Evolutionary conservation across 2,797 vertebrate species (phyloP).

Genomic region (Gymnoscopelus microlampas): DNA sequence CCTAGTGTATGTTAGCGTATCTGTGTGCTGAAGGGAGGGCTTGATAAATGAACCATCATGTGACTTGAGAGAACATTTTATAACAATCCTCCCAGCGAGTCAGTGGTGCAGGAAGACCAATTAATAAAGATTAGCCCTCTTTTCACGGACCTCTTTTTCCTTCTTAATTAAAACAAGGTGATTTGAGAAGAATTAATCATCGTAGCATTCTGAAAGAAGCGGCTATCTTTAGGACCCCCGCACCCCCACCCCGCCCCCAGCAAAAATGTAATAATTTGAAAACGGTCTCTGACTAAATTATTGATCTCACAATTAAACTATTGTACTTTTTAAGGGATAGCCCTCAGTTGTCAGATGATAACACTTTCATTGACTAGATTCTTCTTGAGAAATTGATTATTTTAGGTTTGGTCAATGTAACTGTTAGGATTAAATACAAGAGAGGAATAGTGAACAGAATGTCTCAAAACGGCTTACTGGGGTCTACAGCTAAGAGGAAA

Average conservation of each 20-base stretch:
- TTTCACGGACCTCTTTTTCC: slow-evolving; percentile 52
- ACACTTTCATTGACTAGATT: too few relatives aligned
- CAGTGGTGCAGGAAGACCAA: slow-evolving; percentile 63
- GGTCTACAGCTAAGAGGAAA: slow-evolving; percentile 4
- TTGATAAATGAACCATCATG: slow-evolving; percentile 69
- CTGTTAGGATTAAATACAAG: neutral
- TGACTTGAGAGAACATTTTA: slow-evolving; percentile 65
- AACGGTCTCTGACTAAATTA: too few relatives aligned
- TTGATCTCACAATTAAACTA: too few relatives aligned
- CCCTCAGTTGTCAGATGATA: too few relatives aligned
- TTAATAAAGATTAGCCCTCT: slow-evolving; percentile 75
- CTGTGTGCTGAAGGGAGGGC: slow-evolving; percentile 40
- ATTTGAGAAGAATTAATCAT: slow-evolving; percentile 55
- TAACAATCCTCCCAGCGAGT: slow-evolving; percentile 63
- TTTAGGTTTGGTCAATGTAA: too few relatives aligned
- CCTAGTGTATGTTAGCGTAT: neutral
- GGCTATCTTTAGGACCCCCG: neutral
- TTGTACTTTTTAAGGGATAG: too few relatives aligned
- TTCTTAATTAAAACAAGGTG: slow-evolving; percentile 74
- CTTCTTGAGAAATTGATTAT: too few relatives aligned
- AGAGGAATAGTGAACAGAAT: neutral
- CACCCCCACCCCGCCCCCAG: too few relatives aligned
- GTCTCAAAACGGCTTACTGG: neutral
- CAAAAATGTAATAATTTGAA: too few relatives aligned
- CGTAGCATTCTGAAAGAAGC: neutral